Evolutionary conservation across 2,888 invertebrate genomes (phyloP).

Genomic region (Nasonovia ribisnigri): DNA sequence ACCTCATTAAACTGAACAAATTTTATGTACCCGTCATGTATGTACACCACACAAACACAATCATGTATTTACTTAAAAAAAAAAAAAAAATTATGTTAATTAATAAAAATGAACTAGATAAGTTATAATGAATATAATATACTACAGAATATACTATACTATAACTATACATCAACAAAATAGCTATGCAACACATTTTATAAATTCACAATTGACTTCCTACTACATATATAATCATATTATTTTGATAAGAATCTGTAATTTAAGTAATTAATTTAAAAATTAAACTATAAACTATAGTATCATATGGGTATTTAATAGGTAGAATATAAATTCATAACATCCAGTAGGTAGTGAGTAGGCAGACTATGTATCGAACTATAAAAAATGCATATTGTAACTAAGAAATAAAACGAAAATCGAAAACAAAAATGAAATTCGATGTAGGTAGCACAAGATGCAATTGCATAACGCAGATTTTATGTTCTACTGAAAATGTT

Average conservation of each 20-base stretch:
- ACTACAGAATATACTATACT: too few relatives aligned
- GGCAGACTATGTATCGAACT: neutral
- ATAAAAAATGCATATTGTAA: neutral
- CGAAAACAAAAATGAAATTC: neutral
- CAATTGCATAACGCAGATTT: neutral
- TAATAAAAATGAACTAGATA: neutral
- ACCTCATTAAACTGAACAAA: too few relatives aligned
- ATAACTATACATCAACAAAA: neutral
- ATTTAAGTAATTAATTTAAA: neutral
- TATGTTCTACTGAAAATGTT: neutral
- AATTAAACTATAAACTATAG: constrained; percentile 7
- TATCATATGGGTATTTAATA: neutral
- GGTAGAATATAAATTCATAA: neutral
- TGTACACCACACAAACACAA: neutral
- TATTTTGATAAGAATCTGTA: neutral
- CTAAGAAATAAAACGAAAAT: neutral
- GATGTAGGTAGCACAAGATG: neutral
- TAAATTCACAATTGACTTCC: neutral
- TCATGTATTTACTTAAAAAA: neutral
- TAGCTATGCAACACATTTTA: neutral
- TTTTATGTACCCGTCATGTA: neutral
- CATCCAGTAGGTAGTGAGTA: fast-evolving
- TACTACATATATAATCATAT: constrained; percentile 6
- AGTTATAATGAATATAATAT: too few relatives aligned
- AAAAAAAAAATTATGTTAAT: neutral